These are phyloP conservation scores for Pao palembangensis DNA, from an alignment of 2,113 vertebrate genomes.

Conservation along the genomic window DNA sequence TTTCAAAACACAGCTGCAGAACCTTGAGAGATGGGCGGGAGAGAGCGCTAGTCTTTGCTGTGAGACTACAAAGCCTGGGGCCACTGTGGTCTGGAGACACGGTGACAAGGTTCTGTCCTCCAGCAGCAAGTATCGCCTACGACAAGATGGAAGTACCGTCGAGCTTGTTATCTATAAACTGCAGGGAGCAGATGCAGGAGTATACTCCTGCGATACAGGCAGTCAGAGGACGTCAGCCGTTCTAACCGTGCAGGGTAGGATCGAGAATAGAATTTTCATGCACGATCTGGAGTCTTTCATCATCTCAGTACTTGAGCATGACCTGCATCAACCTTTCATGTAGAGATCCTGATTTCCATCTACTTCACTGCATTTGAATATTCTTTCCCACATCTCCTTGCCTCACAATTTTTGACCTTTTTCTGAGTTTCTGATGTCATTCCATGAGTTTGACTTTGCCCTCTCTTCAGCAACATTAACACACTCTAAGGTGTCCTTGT, in stretches of 20 bases:
- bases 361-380: constrained; percentile 5
- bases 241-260: constrained; percentile 76
- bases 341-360: background rate
- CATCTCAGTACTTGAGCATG: constrained; percentile 33
- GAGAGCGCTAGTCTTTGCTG: constrained; percentile 56
- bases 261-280: constrained; percentile 5
- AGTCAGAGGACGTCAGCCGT: constrained; percentile 69
- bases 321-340: constrained; percentile 4
- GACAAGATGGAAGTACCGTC: constrained; percentile 61
- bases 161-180: constrained; percentile 71
- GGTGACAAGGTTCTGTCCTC: constrained; percentile 58
- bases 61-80: constrained; percentile 67
- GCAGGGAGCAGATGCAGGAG: constrained; percentile 65
- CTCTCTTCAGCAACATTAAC: constrained; percentile 32
- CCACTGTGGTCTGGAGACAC: constrained; percentile 68
- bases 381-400: constrained; percentile 9
- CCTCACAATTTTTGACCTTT: constrained; percentile 14
- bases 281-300: constrained; percentile 3
- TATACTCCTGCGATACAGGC: constrained; percentile 77
- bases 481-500: constrained; percentile 8
- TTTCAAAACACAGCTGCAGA: constrained; percentile 68
- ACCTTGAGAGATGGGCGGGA: constrained; percentile 58
- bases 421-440: constrained; percentile 8
- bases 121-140: constrained; percentile 72
- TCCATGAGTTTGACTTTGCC: constrained; percentile 5